Conservation (phyloP, 1,140 invertebrate species). For the Drosophila nigrodunni region DNA sequence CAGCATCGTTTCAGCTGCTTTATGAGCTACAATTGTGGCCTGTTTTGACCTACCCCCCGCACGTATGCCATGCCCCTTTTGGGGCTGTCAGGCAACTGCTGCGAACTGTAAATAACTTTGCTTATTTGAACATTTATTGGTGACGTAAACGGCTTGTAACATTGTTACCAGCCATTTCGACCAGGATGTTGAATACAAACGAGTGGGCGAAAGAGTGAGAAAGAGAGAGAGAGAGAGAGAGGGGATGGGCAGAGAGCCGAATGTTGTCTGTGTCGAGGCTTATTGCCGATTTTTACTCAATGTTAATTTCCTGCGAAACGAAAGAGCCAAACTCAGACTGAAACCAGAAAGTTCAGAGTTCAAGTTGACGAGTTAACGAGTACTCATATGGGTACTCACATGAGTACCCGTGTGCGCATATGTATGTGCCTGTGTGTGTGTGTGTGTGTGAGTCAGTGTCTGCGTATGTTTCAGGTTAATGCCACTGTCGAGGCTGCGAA, state of each 20-base stretch:
- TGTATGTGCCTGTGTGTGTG: no score
- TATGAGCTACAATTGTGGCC: conserved; percentile 77
- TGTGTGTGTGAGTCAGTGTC: no score
- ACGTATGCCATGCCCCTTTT: background rate
- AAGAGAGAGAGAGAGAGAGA: background rate
- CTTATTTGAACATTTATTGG: conserved; percentile 81
- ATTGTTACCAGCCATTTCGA: conserved; percentile 37
- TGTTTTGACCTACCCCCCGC: conserved; percentile 2
- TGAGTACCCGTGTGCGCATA: background rate
- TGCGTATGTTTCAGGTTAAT: conserved; percentile 48
- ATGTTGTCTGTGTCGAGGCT: conserved; percentile 26
- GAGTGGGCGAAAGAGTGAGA: background rate
- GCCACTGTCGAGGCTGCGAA: conserved; percentile 53
- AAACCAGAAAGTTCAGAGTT: conserved; percentile 18
- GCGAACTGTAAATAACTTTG: conserved; percentile 80
- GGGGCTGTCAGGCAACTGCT: conserved; percentile 34
- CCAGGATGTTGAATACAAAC: background rate
- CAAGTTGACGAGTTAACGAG: conserved; percentile 36
- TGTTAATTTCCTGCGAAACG: conserved; percentile 71
- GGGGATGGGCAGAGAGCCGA: background rate
- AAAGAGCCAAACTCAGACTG: conserved; percentile 23
- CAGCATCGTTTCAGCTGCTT: conserved; percentile 68
- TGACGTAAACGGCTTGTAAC: conserved; percentile 78
- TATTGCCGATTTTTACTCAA: conserved; percentile 77
- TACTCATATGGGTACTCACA: conserved; percentile 8